A percentile compares a stretch with the other conserved stretches of the same genome.
These are phyloP conservation scores for Eupeodes luniger DNA, from an alignment of 2,888 invertebrate genomes.

Conservation along the genomic window DNA sequence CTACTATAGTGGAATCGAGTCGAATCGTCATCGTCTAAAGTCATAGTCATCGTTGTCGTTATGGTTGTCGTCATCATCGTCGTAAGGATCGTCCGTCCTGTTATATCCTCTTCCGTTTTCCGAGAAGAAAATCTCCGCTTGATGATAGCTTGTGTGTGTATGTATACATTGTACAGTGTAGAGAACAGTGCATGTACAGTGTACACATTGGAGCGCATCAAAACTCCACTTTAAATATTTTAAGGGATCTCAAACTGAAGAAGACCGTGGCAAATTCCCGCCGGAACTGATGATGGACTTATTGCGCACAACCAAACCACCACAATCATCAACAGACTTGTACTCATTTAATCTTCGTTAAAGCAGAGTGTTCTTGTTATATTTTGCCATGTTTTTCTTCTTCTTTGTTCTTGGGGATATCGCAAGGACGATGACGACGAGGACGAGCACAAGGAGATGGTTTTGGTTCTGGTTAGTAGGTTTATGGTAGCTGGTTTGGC, in stretches of 20 bases:
- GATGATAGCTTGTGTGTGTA: too few species aligned
- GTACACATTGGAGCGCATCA: background rate
- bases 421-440: background rate
- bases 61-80: constrained; percentile 7
- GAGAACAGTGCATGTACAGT: too few species aligned
- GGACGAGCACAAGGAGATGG: too few species aligned
- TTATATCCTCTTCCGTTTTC: constrained; percentile 32
- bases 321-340: constrained; percentile 56
- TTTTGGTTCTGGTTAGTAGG: background rate
- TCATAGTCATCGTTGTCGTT: constrained; percentile 7
- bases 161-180: background rate
- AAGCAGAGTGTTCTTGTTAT: constrained; percentile 44
- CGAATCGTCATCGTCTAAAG: constrained; percentile 3
- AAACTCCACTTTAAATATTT: constrained; percentile 34
- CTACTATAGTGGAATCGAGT: background rate
- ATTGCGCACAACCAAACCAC: constrained; percentile 39
- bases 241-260: constrained; percentile 7
- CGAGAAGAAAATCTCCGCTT: constrained; percentile 32
- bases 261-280: constrained; percentile 39
- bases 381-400: background rate
- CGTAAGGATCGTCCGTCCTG: background rate
- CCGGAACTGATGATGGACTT: constrained; percentile 51
- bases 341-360: constrained; percentile 60
- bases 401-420: constrained; percentile 5
- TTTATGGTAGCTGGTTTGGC: background rate